Conservation (phyloP, 2,113 vertebrate genomes). For the Pyrgilauda ruficollis region DNA sequence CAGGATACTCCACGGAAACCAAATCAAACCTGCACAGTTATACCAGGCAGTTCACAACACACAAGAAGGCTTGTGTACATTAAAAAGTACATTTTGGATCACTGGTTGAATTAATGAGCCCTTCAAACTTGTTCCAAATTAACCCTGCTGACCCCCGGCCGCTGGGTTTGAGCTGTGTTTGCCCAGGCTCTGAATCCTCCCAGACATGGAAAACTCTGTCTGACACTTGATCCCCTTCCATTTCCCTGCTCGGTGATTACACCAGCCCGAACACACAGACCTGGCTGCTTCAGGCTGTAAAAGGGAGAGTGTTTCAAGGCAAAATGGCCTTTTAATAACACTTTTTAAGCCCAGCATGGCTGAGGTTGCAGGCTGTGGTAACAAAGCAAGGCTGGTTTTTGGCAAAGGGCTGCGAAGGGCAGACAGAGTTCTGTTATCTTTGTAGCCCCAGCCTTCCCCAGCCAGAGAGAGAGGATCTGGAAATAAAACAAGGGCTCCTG, state of each 20-base stretch:
- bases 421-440: not conserved
- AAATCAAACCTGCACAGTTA: fast-evolving
- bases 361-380: not conserved
- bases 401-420: not conserved
- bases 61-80: fast-evolving
- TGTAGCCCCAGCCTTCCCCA: not conserved
- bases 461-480: fast-evolving
- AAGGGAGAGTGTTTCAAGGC: not conserved
- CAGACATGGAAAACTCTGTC: not conserved
- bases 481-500: fast-evolving
- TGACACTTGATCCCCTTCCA: not conserved
- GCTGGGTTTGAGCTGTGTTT: not conserved
- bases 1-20: not conserved
- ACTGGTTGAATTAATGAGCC: not conserved
- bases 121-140: not conserved
- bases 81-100: not conserved
- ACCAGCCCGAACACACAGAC: not conserved
- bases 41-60: too few species aligned
- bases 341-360: not conserved
- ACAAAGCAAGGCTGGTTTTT: not conserved
- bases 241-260: not conserved
- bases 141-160: not conserved
- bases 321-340: not conserved
- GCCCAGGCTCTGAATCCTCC: not conserved
- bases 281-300: not conserved